These are phyloP conservation scores for Protophormia terraenovae DNA, from an alignment of 2,888 invertebrate species.

Conservation along the genomic window DNA sequence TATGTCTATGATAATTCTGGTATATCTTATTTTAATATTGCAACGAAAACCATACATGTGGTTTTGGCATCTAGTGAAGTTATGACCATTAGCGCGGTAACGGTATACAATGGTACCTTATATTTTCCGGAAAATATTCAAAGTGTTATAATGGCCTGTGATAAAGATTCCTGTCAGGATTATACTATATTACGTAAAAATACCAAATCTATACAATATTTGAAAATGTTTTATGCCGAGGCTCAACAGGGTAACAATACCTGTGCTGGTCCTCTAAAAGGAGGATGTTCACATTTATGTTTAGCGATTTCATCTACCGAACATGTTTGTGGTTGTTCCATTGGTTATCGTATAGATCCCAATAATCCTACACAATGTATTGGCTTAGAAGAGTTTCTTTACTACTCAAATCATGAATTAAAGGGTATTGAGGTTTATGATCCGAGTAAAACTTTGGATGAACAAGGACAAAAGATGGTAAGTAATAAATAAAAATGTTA, in stretches of 20 bases:
- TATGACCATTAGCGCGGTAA: conserved; percentile 83
- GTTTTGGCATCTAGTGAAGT: conserved; percentile 77
- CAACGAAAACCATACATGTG: conserved; percentile 75
- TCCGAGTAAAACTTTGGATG: conserved; percentile 72
- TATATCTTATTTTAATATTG: conserved; percentile 84
- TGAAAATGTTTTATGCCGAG: conserved; percentile 87
- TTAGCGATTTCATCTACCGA: conserved; percentile 84
- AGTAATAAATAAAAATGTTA: no score
- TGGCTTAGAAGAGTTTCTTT: conserved; percentile 86
- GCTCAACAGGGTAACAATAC: conserved; percentile 85
- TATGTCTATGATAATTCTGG: conserved; percentile 85
- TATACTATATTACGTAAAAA: conserved; percentile 83
- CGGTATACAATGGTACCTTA: conserved; percentile 85
- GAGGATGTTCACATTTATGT: conserved; percentile 88
- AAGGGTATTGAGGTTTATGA: conserved; percentile 83
- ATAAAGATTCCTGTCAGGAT: conserved; percentile 83
- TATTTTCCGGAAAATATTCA: conserved; percentile 87
- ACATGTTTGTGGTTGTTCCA: conserved; percentile 88
- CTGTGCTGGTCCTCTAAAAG: conserved; percentile 82
- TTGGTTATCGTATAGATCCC: conserved; percentile 85
- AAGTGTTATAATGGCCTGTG: conserved; percentile 84
- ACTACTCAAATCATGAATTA: conserved; percentile 91
- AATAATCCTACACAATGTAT: conserved; percentile 83
- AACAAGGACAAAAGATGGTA: conserved; percentile 73
- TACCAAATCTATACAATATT: conserved; percentile 85